A percentile compares a stretch with the other conserved stretches of the same genome.
Evolutionary conservation across 2,888 invertebrate species (phyloP).

Genomic region (Digitonthophagus gazella): DNA sequence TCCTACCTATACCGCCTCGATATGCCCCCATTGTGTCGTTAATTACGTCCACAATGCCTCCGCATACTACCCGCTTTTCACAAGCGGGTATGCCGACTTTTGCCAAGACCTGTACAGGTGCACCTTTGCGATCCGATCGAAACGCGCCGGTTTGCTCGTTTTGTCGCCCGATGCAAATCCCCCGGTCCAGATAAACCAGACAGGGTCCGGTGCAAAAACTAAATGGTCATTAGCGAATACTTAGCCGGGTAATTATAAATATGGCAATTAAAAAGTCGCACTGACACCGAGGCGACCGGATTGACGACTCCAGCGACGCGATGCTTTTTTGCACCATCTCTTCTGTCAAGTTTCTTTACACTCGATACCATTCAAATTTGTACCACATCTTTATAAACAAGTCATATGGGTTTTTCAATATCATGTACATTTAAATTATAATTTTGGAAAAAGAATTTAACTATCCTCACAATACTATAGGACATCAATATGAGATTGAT

Average conservation of each 20-base stretch:
- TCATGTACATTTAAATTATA: no score
- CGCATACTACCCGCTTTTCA: background rate
- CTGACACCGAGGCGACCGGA: background rate
- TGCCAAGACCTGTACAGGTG: background rate
- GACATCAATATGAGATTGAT: no score
- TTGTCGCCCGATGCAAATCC: background rate
- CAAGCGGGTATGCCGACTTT: background rate
- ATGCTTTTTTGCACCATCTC: background rate
- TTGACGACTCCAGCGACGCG: conserved; percentile 5
- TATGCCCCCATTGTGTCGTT: background rate
- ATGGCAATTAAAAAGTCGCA: conserved; percentile 12
- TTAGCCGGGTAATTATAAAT: conserved; percentile 16
- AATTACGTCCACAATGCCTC: conserved; percentile 4
- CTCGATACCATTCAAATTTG: background rate
- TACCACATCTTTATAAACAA: no score
- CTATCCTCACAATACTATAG: no score
- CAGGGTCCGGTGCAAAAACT: background rate
- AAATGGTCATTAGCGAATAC: conserved; percentile 14
- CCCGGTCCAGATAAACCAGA: background rate
- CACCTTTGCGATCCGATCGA: background rate
- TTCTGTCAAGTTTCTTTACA: background rate
- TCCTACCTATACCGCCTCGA: no score
- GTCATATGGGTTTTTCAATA: no score
- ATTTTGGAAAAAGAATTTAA: no score
- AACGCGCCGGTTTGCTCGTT: conserved; percentile 8